Conservation (phyloP, 1,140 invertebrate species). For the Eubasilissa regina region DNA sequence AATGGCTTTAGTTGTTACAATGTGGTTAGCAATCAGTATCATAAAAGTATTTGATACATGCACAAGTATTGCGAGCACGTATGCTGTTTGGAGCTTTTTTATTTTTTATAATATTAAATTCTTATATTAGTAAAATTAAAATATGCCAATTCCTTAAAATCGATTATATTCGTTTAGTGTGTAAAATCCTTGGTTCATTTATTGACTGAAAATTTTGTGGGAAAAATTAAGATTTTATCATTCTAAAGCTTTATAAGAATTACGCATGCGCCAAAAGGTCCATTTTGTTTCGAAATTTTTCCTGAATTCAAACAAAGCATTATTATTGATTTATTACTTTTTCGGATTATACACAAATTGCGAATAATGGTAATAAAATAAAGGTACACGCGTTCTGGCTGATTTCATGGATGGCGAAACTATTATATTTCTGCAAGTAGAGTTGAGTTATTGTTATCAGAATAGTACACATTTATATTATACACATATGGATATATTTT, state of each 20-base stretch:
- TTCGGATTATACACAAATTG: too few relatives aligned
- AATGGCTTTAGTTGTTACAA: neutral
- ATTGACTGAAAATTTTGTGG: neutral
- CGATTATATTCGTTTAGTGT: neutral
- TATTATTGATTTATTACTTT: neutral
- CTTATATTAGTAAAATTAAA: too few relatives aligned
- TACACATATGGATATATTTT: too few relatives aligned
- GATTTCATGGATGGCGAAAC: too few relatives aligned
- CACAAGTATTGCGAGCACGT: neutral
- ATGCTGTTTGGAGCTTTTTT: neutral
- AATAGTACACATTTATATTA: too few relatives aligned
- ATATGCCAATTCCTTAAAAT: neutral
- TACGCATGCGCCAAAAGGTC: neutral
- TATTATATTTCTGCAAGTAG: too few relatives aligned
- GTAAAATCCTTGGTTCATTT: neutral
- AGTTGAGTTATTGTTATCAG: too few relatives aligned
- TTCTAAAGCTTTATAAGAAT: neutral
- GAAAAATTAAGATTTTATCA: neutral
- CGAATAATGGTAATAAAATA: too few relatives aligned
- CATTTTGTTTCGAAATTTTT: neutral
- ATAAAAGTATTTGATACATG: too few relatives aligned
- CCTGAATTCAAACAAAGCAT: constrained; percentile 4
- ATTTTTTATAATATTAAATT: too few relatives aligned
- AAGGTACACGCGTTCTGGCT: too few relatives aligned
- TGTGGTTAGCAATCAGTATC: neutral